phyloP scores from a whole-genome alignment of 2,113 vertebrate genomes.

The Lagopus muta region DNA sequence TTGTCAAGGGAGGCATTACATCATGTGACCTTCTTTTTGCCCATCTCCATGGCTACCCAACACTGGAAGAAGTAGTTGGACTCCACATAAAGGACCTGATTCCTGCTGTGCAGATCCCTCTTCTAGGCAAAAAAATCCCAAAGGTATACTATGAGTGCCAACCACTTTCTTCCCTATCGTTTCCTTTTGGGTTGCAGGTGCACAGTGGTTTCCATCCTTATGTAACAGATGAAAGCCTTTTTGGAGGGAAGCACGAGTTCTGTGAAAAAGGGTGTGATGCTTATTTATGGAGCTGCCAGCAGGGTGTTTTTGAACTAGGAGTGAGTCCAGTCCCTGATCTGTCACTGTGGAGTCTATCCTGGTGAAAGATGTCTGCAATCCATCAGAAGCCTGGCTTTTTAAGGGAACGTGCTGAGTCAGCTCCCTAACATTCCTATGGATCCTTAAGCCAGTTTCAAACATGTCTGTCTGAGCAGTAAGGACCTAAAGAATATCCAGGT shows the following conservation, averaged over 20 bases:
- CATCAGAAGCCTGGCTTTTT: background rate
- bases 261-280: background rate
- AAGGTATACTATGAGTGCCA: conserved; percentile 75
- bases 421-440: background rate
- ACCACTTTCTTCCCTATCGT: background rate
- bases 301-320: background rate
- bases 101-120: conserved; percentile 87
- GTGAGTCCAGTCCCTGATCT: background rate
- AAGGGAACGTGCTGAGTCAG: background rate
- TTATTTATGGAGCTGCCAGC: background rate
- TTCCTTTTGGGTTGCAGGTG: background rate
- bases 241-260: background rate
- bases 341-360: background rate
- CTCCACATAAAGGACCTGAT: conserved; percentile 83
- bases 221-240: background rate
- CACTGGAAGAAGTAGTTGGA: conserved; percentile 82
- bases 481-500: background rate
- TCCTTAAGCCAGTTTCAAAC: background rate
- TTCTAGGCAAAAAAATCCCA: conserved; percentile 78
- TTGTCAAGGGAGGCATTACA: conserved; percentile 83
- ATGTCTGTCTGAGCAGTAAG: background rate
- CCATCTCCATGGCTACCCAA: conserved; percentile 85
- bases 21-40: conserved; percentile 88
- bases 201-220: background rate
- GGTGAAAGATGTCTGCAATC: background rate